Conservation (phyloP, 2,797 vertebrate genomes). For the Balearica regulorum region DNA sequence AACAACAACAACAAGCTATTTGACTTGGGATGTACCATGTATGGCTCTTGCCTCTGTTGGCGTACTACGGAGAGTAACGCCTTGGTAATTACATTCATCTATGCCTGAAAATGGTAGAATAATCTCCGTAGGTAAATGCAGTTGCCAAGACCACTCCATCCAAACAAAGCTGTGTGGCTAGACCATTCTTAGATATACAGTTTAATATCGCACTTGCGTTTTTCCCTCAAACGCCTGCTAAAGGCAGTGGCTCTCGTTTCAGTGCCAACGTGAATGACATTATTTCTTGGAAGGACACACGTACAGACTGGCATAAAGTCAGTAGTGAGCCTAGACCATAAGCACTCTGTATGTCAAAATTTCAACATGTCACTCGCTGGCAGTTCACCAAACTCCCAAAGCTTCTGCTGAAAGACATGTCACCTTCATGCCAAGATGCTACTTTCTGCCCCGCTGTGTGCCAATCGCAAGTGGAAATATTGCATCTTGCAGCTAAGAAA, state of each 20-base stretch:
- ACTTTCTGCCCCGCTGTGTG: neutral
- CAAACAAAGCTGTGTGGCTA: neutral
- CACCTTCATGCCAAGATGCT: neutral
- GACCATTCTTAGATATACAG: neutral
- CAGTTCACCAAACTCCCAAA: neutral
- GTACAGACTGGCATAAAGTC: neutral
- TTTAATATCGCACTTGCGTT: neutral
- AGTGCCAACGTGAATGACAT: neutral
- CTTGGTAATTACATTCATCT: neutral
- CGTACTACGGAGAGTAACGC: accelerated
- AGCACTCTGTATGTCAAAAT: neutral
- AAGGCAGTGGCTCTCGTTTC: neutral
- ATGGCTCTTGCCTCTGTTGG: neutral
- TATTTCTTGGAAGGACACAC: neutral
- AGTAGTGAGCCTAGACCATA: neutral
- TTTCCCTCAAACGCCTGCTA: neutral
- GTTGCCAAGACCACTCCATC: neutral
- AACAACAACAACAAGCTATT: neutral
- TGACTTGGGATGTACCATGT: neutral
- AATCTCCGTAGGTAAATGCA: neutral
- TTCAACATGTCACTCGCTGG: neutral
- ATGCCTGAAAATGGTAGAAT: accelerated
- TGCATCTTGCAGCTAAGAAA: neutral
- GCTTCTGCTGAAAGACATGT: neutral
- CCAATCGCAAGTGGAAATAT: neutral